Evolutionary conservation across 2,797 vertebrate species (phyloP), one percentile per base, ranked within the genome.

Genomic region (Galago senegalensis): DNA sequence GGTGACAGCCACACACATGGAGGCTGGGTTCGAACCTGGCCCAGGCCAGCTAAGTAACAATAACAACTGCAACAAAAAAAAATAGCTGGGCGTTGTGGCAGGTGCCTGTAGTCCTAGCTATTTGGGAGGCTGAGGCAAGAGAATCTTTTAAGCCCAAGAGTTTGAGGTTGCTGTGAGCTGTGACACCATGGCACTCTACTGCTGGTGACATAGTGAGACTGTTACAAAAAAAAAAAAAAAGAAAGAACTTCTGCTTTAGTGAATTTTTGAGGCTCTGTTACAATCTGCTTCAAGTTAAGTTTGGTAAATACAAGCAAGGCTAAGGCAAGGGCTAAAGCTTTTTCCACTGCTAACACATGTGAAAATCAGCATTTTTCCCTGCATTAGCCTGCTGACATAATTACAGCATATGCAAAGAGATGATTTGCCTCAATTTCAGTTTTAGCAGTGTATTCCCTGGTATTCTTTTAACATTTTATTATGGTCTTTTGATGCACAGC

Each of bases 381-480:
- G 10, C 46, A 25, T 67, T 49, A 79, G 65, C 31, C 58, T 77
- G 25, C n/a, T 27, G 40, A 76, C 61, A 29, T 23, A 65, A 18
- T 82, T 79, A 53, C 18, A 21, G 21, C 7, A 23, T 61, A 60
- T 90, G 37, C 46, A 73, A 91, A 89, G 61, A 86, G 12, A 73
- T n/a, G 9, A n/a, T 84, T 65, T 84, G 40, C 23, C 91, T 86
- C n/a, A 21, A 2, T 73, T 82, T 80, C 29, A 29, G 0, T 73
- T 82, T 80, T 72, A 89, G 29, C 87, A 69, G 3, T 76, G 7
- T 60, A 14, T 88, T 86, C 43, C 37, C 65, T 58, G 23, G 6
- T 58, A 76, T 70, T 91, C 75, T 93, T 95, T 56, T 3, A 83
- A 77, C 72, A 58, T 93, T 76, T 95, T 93, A 29, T 91, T 85